Conservation (phyloP, 2,888 invertebrate genomes). For the Chironomus tentans region DNA sequence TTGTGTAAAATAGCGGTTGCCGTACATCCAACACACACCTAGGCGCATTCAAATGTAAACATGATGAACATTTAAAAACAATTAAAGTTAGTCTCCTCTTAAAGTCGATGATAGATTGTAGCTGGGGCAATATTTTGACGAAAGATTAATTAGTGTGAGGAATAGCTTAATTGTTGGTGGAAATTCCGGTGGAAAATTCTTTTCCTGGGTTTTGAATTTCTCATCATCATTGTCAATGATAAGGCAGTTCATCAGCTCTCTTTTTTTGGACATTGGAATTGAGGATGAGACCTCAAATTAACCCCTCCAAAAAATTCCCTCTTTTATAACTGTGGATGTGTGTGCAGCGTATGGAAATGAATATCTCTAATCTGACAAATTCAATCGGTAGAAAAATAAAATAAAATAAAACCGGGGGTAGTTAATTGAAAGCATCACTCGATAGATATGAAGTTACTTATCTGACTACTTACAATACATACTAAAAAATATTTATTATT, state of each 20-base stretch:
- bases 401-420: background rate
- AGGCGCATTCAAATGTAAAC: background rate
- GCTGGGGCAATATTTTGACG: background rate
- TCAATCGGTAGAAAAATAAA: background rate
- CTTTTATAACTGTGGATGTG: background rate
- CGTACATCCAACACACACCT: background rate
- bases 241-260: conserved; percentile 13
- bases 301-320: conserved; percentile 1
- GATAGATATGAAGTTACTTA: too few relatives aligned
- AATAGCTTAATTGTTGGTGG: conserved; percentile 8
- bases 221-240: conserved; percentile 5
- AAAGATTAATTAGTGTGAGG: conserved; percentile 22
- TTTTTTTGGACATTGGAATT: background rate
- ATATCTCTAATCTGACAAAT: conserved; percentile 12
- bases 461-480: too few relatives aligned
- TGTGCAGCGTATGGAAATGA: background rate
- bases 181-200: background rate
- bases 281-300: background rate
- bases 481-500: too few relatives aligned
- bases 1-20: too few relatives aligned
- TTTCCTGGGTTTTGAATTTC: conserved; percentile 1
- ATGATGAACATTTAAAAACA: conserved; percentile 19
- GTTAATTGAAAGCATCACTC: conserved; percentile 24
- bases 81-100: background rate
- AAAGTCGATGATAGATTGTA: background rate